phyloP scores from a whole-genome alignment of 2,888 invertebrate species.

The Eupeodes luniger region DNA sequence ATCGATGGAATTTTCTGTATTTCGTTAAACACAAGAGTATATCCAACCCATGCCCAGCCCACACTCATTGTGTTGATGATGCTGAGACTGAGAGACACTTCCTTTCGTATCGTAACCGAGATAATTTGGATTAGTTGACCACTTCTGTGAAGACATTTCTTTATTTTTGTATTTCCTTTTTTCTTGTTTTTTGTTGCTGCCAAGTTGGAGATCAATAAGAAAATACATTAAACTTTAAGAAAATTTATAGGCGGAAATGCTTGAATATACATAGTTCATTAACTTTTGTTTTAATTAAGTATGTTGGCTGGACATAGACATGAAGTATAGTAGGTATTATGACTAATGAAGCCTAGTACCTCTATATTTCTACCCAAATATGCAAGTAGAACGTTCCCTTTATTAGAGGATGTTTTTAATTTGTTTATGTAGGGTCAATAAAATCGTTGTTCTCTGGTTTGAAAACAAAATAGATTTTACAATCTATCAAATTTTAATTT shows the following conservation, averaged over 20 bases:
- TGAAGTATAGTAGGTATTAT: slow-evolving; percentile 2
- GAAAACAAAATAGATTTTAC: neutral
- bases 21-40: neutral
- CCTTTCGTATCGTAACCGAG: neutral
- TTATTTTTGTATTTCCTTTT: too few relatives aligned
- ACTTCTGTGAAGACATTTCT: slow-evolving; percentile 27
- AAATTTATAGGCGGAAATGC: slow-evolving; percentile 8
- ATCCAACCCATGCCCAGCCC: neutral
- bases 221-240: slow-evolving; percentile 37
- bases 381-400: neutral
- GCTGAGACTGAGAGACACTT: slow-evolving; percentile 1
- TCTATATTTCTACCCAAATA: neutral
- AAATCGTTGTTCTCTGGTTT: neutral
- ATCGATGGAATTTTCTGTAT: slow-evolving; percentile 24
- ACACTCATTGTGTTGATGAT: neutral
- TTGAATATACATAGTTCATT: slow-evolving; percentile 12
- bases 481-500: slow-evolving; percentile 1
- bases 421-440: neutral
- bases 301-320: neutral
- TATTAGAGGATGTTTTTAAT: neutral
- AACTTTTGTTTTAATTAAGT: slow-evolving; percentile 35
- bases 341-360: neutral
- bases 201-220: neutral
- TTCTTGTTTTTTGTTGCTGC: slow-evolving; percentile 6
- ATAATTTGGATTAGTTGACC: slow-evolving; percentile 61